These are phyloP conservation scores for Stenchaetothrips biformis DNA, from an alignment of 2,888 invertebrate genomes.

Conservation along the genomic window DNA sequence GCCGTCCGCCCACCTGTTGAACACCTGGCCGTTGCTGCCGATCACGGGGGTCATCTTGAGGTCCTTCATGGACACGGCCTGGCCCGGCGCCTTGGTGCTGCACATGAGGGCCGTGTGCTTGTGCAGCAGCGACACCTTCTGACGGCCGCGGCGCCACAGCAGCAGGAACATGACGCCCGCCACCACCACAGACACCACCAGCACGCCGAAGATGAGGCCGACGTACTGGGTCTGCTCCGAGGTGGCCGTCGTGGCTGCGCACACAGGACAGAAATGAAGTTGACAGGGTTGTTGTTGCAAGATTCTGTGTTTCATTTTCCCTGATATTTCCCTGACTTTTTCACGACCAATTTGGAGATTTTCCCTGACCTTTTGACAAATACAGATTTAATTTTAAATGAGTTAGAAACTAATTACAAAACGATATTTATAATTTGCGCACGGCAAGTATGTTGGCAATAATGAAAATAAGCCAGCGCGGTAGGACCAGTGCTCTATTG, in stretches of 20 bases:
- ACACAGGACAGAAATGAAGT: constrained; percentile 54
- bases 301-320: too few species aligned
- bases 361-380: too few species aligned
- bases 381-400: too few species aligned
- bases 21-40: constrained; percentile 47
- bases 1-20: neutral
- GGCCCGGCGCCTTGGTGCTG: constrained; percentile 49
- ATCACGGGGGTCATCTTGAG: constrained; percentile 55
- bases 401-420: too few species aligned
- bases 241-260: constrained; percentile 54
- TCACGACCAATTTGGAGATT: too few species aligned
- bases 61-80: constrained; percentile 57
- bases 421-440: too few species aligned
- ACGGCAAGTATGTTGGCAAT: too few species aligned
- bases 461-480: too few species aligned
- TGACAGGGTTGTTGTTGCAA: too few species aligned
- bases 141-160: constrained; percentile 59
- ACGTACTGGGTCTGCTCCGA: constrained; percentile 57
- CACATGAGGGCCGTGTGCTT: constrained; percentile 58
- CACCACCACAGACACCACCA: constrained; percentile 61
- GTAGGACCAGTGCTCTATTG: too few species aligned
- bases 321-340: too few species aligned
- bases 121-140: constrained; percentile 58
- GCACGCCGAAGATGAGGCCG: constrained; percentile 61
- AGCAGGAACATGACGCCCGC: constrained; percentile 59